These are phyloP conservation scores for Copsychus sechellarum DNA, from an alignment of 2,113 vertebrate genomes.

Conservation along the genomic window DNA sequence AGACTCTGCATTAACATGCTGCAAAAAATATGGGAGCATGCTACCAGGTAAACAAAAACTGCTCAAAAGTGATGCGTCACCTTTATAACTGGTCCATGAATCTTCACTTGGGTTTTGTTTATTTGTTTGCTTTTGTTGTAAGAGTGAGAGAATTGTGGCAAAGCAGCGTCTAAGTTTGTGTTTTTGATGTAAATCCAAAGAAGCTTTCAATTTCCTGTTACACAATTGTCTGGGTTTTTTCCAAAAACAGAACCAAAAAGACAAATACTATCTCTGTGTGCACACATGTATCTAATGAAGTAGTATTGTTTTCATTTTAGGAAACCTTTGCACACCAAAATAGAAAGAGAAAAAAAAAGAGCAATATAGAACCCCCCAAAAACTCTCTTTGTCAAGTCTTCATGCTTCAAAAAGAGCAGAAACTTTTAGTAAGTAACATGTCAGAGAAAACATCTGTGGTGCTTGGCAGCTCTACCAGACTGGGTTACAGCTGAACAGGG, in stretches of 20 bases:
- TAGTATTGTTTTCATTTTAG: not conserved
- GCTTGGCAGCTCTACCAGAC: not conserved
- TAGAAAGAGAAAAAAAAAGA: not conserved
- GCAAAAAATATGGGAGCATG: conserved; percentile 24
- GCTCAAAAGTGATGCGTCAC: conserved; percentile 32
- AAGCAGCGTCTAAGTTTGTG: not conserved
- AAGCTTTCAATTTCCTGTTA: conserved; percentile 18
- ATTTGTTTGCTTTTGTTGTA: not conserved
- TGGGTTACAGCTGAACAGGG: not conserved
- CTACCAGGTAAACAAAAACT: conserved; percentile 18
- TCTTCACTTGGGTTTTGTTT: not conserved
- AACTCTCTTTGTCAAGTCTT: not conserved
- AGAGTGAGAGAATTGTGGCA: not conserved
- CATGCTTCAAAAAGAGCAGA: conserved; percentile 1
- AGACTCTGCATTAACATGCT: conserved; percentile 34
- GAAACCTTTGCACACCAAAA: not conserved
- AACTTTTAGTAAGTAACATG: not conserved
- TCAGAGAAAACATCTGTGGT: conserved; percentile 9
- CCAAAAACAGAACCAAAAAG: not conserved
- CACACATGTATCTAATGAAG: not conserved
- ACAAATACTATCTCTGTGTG: not conserved
- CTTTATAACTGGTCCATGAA: not conserved
- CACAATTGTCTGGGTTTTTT: not conserved
- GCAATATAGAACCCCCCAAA: not conserved
- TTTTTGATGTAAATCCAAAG: conserved; percentile 21